These are phyloP conservation scores for Oppia nitens DNA, from an alignment of 1,140 invertebrate species.

Conservation along the genomic window DNA sequence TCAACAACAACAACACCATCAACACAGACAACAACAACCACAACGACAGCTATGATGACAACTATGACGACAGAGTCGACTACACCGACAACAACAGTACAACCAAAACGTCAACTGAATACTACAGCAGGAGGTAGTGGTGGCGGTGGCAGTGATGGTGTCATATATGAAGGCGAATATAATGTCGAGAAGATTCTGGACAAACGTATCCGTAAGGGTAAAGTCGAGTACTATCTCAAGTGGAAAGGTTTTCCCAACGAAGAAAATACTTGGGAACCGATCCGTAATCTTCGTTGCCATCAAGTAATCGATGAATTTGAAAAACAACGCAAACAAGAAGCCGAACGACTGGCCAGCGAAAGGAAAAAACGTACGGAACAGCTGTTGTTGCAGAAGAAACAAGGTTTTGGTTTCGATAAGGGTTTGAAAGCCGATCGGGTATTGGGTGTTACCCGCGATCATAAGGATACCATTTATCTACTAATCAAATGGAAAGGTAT, in stretches of 20 bases:
- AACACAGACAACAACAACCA: no score
- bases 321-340: background rate
- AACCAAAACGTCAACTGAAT: no score
- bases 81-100: no score
- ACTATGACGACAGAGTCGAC: no score
- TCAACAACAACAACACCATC: no score
- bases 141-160: no score
- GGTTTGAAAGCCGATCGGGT: background rate
- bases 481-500: conserved; percentile 29
- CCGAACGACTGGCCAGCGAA: background rate
- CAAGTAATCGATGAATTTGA: background rate
- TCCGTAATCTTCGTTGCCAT: background rate
- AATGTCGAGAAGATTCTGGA: conserved; percentile 12
- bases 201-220: conserved; percentile 21
- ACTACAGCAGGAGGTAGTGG: no score
- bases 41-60: no score
- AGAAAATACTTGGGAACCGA: conserved; percentile 70
- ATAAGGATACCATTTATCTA: background rate
- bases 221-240: conserved; percentile 55
- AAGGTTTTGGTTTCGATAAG: background rate
- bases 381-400: background rate
- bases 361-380: background rate
- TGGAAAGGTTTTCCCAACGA: conserved; percentile 57
- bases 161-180: conserved; percentile 13
- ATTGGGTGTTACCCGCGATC: background rate